A percentile compares a stretch with the other conserved stretches of the same genome.
phyloP scores from a whole-genome alignment of 1,140 invertebrate genomes.

The Drosophila aff. region DNA sequence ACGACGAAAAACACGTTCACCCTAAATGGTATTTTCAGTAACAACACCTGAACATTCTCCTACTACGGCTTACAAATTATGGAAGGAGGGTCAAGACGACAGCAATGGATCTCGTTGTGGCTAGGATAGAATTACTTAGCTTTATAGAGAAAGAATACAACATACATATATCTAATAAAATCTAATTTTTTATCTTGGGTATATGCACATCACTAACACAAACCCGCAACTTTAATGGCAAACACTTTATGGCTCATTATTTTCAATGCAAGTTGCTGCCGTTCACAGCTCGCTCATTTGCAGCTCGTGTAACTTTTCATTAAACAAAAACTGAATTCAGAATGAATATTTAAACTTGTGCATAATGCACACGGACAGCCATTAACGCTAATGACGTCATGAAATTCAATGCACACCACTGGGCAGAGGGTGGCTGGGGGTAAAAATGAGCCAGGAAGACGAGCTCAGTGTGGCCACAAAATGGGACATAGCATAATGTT shows the following conservation, averaged over 20 bases:
- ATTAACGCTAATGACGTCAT: slow-evolving; percentile 78
- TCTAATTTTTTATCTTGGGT: not conserved
- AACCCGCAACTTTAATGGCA: slow-evolving; percentile 49
- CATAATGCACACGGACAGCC: slow-evolving; percentile 68
- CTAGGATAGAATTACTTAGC: not conserved
- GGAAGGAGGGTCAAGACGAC: too few species aligned
- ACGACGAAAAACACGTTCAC: not conserved
- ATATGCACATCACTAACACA: not conserved
- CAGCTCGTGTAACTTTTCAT: slow-evolving; percentile 66
- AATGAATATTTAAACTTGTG: slow-evolving; percentile 69
- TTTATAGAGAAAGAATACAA: not conserved
- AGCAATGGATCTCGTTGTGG: not conserved
- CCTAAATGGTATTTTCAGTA: not conserved
- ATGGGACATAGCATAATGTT: slow-evolving; percentile 27
- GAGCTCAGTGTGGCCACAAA: slow-evolving; percentile 28
- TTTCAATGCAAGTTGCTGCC: slow-evolving; percentile 59
- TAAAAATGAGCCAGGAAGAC: not conserved
- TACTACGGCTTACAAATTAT: too few species aligned
- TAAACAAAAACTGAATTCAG: slow-evolving; percentile 55
- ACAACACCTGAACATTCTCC: not conserved
- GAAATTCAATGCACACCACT: slow-evolving; percentile 66
- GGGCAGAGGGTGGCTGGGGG: not conserved
- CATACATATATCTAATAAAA: not conserved
- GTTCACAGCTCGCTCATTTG: slow-evolving; percentile 48
- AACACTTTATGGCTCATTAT: slow-evolving; percentile 74